phyloP scores from a whole-genome alignment of 1,140 invertebrate species.

The Brachionus rubens region DNA sequence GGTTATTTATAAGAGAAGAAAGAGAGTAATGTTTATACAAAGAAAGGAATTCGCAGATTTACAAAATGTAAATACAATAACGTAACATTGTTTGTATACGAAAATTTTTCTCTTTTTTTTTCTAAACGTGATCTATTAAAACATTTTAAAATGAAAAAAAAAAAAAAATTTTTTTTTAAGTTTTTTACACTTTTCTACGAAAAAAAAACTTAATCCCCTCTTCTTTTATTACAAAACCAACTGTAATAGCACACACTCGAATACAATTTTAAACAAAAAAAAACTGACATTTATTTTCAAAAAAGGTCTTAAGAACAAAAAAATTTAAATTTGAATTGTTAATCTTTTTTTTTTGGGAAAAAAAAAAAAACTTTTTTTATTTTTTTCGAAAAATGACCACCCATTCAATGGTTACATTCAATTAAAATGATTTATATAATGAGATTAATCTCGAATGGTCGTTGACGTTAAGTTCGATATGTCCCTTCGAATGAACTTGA shows the following conservation, averaged over 20 bases:
- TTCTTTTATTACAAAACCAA: conserved; percentile 27
- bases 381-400: too few species aligned
- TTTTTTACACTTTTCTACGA: conserved; percentile 7
- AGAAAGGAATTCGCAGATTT: conserved; percentile 17
- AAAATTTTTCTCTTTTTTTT: neutral
- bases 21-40: neutral
- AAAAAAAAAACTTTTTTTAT: too few species aligned
- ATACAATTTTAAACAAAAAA: conserved; percentile 7
- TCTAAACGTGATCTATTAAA: too few species aligned
- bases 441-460: too few species aligned
- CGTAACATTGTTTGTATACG: neutral
- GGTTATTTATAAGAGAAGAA: conserved; percentile 15
- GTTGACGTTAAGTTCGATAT: too few species aligned
- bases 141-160: neutral
- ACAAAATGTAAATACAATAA: conserved; percentile 34
- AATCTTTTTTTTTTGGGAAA: too few species aligned
- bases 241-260: conserved; percentile 17
- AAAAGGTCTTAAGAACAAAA: neutral
- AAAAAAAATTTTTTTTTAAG: neutral
- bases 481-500: too few species aligned
- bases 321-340: neutral
- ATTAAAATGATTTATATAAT: too few species aligned
- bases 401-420: too few species aligned
- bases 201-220: neutral
- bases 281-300: conserved; percentile 14